Evolutionary conservation across 2,888 invertebrate species (phyloP).

Genomic region (Girardia tigrina): DNA sequence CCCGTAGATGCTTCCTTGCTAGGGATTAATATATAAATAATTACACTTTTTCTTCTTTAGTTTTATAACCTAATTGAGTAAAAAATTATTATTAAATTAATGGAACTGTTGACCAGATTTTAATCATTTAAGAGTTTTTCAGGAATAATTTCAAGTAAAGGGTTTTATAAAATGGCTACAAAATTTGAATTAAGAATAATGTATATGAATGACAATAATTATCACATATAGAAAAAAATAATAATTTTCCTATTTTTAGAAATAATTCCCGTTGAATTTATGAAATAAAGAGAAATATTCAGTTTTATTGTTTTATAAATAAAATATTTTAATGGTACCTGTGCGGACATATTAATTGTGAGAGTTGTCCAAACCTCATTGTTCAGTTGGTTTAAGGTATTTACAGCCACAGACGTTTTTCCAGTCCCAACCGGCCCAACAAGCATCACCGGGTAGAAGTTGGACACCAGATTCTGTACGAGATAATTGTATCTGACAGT

Average conservation of each 20-base stretch:
- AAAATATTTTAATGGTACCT: slow-evolving; percentile 53
- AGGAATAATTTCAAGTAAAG: too few species aligned
- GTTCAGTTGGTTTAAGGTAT: slow-evolving; percentile 58
- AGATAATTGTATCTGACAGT: slow-evolving; percentile 69
- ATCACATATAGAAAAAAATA: too few species aligned
- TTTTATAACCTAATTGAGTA: too few species aligned
- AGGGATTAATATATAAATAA: too few species aligned
- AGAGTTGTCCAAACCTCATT: slow-evolving; percentile 56
- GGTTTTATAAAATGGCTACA: too few species aligned
- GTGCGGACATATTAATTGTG: slow-evolving; percentile 73
- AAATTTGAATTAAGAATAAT: not conserved
- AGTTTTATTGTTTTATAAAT: slow-evolving; percentile 30
- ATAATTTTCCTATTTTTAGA: not conserved
- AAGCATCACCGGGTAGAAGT: slow-evolving; percentile 62
- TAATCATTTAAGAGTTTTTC: too few species aligned
- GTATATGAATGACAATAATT: not conserved
- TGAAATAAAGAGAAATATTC: slow-evolving; percentile 29
- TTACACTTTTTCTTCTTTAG: too few species aligned
- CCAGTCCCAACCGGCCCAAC: slow-evolving; percentile 71
- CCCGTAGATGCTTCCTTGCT: too few species aligned
- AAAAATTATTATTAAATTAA: too few species aligned
- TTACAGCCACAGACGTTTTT: slow-evolving; percentile 66
- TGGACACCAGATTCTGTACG: slow-evolving; percentile 58
- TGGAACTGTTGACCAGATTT: too few species aligned
- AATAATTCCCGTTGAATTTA: too few species aligned